These are phyloP conservation scores for Morpho helenor DNA, from an alignment of 2,888 invertebrate genomes.

Conservation along the genomic window DNA sequence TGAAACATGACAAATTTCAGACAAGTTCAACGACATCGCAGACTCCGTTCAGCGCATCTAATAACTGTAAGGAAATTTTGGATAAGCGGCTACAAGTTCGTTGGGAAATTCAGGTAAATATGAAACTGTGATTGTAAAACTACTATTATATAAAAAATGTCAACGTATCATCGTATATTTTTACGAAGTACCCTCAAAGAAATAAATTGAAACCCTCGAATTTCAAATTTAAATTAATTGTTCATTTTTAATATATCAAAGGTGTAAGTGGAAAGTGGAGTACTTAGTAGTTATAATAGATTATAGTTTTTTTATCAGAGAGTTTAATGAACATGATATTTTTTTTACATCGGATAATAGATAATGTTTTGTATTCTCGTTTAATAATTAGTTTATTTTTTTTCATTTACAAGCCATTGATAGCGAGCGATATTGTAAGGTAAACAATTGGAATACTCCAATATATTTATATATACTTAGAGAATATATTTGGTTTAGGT, in stretches of 20 bases:
- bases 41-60: constrained; percentile 73
- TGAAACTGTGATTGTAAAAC: not conserved
- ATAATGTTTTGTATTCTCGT: constrained; percentile 2
- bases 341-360: not conserved
- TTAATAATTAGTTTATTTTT: constrained; percentile 21
- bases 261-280: no score
- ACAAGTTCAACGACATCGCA: constrained; percentile 88
- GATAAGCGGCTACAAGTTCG: constrained; percentile 91
- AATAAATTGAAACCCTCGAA: no score
- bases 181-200: no score
- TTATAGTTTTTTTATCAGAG: not conserved
- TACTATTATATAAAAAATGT: no score
- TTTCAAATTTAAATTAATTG: no score
- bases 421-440: constrained; percentile 47
- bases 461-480: not conserved
- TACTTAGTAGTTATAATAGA: no score
- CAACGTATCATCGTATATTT: no score
- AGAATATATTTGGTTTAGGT: no score
- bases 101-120: constrained; percentile 86
- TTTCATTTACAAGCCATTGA: constrained; percentile 31
- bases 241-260: no score
- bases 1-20: constrained; percentile 65
- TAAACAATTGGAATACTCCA: constrained; percentile 36
- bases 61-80: constrained; percentile 91
- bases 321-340: constrained; percentile 20